phyloP scores from a whole-genome alignment of 2,888 invertebrate species.

The Chrysolina oricalcia region DNA sequence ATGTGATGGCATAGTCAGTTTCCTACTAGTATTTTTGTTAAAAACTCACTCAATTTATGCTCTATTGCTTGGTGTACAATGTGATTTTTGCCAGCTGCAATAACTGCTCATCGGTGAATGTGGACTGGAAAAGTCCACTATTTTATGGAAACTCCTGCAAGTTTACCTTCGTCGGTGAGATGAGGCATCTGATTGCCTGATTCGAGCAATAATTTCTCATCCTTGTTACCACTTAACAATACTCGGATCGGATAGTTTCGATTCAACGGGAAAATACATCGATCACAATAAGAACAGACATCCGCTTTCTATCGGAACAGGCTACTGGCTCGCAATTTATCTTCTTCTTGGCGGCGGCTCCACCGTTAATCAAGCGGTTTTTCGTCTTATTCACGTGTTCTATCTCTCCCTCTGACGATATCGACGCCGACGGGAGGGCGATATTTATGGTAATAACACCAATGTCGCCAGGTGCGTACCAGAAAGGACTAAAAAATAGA shows the following conservation, averaged over 20 bases:
- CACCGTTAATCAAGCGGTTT: slow-evolving; percentile 57
- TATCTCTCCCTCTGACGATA: slow-evolving; percentile 29
- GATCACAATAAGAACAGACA: slow-evolving; percentile 60
- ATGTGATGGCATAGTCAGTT: too few relatives aligned
- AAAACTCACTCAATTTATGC: too few relatives aligned
- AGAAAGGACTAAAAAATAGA: too few relatives aligned
- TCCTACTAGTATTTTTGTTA: too few relatives aligned
- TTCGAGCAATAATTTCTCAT: not conserved
- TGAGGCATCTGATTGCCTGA: too few relatives aligned
- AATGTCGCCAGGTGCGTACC: too few relatives aligned
- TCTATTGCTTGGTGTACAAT: too few relatives aligned
- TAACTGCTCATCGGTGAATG: too few relatives aligned
- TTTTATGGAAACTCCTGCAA: too few relatives aligned
- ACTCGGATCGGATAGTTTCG: slow-evolving; percentile 12
- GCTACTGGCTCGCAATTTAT: slow-evolving; percentile 57
- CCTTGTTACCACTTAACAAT: slow-evolving; percentile 1
- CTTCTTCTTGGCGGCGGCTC: slow-evolving; percentile 56
- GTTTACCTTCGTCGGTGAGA: too few relatives aligned
- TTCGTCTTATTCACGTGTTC: slow-evolving; percentile 46
- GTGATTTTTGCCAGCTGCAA: too few relatives aligned
- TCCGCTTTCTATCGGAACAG: slow-evolving; percentile 56
- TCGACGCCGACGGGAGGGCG: slow-evolving; percentile 16
- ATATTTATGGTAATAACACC: slow-evolving; percentile 11
- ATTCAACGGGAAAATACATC: slow-evolving; percentile 52
- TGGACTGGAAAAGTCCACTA: too few relatives aligned